A percentile compares a stretch with the other conserved stretches of the same genome.
Evolutionary conservation across 2,888 invertebrate genomes (phyloP).

Genomic region (Eilema depressum): DNA sequence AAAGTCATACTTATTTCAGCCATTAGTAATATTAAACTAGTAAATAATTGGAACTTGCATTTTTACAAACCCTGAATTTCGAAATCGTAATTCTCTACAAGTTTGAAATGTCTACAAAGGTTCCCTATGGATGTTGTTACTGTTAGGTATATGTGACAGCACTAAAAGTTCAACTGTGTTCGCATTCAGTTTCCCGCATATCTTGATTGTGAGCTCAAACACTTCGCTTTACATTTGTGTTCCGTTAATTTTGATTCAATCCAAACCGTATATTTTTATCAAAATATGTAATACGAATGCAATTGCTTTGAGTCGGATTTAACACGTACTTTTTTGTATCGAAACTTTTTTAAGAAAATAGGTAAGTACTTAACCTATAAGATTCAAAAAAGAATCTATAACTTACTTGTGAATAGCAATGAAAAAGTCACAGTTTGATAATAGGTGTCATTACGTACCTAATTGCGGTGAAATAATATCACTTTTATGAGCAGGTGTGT

Average conservation of each 20-base stretch:
- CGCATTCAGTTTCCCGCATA: conserved; percentile 68
- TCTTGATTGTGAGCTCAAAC: conserved; percentile 76
- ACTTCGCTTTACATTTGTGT: conserved; percentile 61
- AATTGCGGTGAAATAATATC: too few species aligned
- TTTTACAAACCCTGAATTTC: background rate
- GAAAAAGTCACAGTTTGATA: too few species aligned
- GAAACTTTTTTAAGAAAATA: too few species aligned
- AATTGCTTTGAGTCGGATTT: background rate
- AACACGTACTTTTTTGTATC: too few species aligned
- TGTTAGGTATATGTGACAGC: conserved; percentile 39
- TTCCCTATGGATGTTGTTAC: conserved; percentile 37
- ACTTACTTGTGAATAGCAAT: too few species aligned
- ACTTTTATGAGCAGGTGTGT: too few species aligned
- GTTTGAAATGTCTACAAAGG: background rate
- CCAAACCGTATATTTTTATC: conserved; percentile 45
- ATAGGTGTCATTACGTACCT: too few species aligned
- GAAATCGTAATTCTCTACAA: background rate
- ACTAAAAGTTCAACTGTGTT: conserved; percentile 65
- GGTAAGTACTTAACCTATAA: too few species aligned
- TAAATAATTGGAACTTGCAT: background rate
- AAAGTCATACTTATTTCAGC: too few species aligned
- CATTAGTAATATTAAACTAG: too few species aligned
- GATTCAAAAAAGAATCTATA: too few species aligned
- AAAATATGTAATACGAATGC: conserved; percentile 18
- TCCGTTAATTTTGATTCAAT: conserved; percentile 59